A percentile compares a stretch with the other conserved stretches of the same genome.
These are phyloP conservation scores for Acrocera orbiculus DNA, from an alignment of 2,888 invertebrate species.

Conservation along the genomic window DNA sequence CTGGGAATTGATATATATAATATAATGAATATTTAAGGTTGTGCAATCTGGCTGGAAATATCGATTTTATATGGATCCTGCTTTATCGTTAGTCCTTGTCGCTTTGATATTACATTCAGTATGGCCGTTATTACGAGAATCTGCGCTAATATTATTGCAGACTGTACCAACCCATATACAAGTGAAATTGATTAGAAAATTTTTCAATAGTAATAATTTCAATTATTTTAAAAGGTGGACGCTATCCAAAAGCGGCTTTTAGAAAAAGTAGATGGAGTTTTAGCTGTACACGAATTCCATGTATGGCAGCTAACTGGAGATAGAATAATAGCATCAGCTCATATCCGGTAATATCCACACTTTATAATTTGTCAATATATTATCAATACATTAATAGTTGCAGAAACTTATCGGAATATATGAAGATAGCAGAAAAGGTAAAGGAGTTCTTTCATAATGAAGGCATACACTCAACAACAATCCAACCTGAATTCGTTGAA, in stretches of 20 bases:
- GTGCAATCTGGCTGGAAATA: slow-evolving; percentile 69
- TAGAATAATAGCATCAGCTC: slow-evolving; percentile 91
- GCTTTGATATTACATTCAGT: slow-evolving; percentile 71
- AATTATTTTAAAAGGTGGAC: slow-evolving; percentile 43
- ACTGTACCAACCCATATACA: slow-evolving; percentile 98
- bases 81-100: slow-evolving; percentile 77
- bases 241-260: slow-evolving; percentile 74
- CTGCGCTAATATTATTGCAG: slow-evolving; percentile 86
- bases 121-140: slow-evolving; percentile 84
- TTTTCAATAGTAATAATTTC: slow-evolving; percentile 6
- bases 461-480: slow-evolving; percentile 96
- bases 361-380: background rate
- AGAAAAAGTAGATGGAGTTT: slow-evolving; percentile 80
- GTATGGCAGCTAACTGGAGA: slow-evolving; percentile 97
- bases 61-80: slow-evolving; percentile 83
- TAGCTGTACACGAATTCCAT: slow-evolving; percentile 95
- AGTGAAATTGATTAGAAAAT: slow-evolving; percentile 24
- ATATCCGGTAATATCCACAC: slow-evolving; percentile 51
- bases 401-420: slow-evolving; percentile 86
- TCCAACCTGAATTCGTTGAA: slow-evolving; percentile 94
- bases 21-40: slow-evolving; percentile 25
- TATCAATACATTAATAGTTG: slow-evolving; percentile 38
- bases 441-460: slow-evolving; percentile 97
- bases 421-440: slow-evolving; percentile 90
- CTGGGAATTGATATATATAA: no score